These are phyloP conservation scores for Thaumetopoea pityocampa DNA, from an alignment of 1,140 invertebrate genomes.

Conservation along the genomic window DNA sequence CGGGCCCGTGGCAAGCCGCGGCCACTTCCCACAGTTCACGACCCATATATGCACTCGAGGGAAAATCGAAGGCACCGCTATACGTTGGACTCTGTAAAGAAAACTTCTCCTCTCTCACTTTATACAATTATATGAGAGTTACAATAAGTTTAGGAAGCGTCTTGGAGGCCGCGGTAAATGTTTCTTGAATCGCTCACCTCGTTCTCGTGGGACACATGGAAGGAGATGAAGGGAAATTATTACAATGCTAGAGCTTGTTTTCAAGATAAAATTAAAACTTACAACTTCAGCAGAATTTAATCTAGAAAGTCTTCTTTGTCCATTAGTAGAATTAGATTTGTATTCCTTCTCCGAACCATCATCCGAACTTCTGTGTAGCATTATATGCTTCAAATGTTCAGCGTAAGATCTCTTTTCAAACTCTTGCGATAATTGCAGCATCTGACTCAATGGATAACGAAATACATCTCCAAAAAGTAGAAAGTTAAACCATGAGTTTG, in stretches of 20 bases:
- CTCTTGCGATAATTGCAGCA: constrained; percentile 71
- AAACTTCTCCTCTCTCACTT: not conserved
- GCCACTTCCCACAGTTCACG: constrained; percentile 79
- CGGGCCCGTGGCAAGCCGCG: constrained; percentile 80
- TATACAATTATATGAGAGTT: not conserved
- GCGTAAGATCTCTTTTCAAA: constrained; percentile 73
- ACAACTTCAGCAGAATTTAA: constrained; percentile 60
- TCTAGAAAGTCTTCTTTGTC: constrained; percentile 52
- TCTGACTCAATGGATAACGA: constrained; percentile 77
- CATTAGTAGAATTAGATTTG: constrained; percentile 56
- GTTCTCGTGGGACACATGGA: no score
- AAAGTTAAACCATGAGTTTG: constrained; percentile 80
- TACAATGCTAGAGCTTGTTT: no score
- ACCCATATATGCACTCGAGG: constrained; percentile 43
- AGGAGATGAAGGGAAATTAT: no score
- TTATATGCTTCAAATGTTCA: constrained; percentile 76
- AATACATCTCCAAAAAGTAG: constrained; percentile 79
- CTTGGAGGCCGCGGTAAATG: no score
- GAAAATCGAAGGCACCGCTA: constrained; percentile 44
- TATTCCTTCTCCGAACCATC: constrained; percentile 50
- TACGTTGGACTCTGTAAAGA: constrained; percentile 41
- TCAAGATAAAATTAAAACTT: constrained; percentile 27
- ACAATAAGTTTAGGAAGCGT: no score
- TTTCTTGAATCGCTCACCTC: no score
- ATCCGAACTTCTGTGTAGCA: constrained; percentile 63